A percentile compares a stretch with the other conserved stretches of the same genome.
Evolutionary conservation across 1,140 invertebrate species (phyloP).

Genomic region (Apocrypta bakeri): DNA sequence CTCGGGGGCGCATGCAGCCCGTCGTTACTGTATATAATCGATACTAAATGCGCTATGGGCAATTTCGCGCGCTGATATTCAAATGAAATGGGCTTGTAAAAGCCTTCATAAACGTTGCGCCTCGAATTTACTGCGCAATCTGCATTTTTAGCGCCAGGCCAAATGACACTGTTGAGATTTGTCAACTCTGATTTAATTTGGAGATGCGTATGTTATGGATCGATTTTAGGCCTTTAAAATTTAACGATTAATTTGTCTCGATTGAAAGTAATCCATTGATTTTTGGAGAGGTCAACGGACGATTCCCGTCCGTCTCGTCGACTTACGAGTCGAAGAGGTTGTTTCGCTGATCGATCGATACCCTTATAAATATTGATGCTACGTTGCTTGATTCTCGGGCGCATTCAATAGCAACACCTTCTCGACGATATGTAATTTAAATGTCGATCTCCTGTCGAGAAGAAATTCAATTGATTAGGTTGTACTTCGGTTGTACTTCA

Average conservation of each 20-base stretch:
- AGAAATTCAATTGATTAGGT: neutral
- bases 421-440: constrained; percentile 39
- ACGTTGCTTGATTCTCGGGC: neutral
- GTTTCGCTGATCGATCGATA: neutral
- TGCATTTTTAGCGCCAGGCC: neutral
- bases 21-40: no score
- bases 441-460: neutral
- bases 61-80: constrained; percentile 24
- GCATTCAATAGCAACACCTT: neutral
- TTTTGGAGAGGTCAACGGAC: neutral
- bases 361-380: constrained; percentile 21
- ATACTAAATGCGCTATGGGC: neutral
- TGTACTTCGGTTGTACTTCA: neutral
- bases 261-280: no score
- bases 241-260: no score
- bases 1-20: no score
- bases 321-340: neutral
- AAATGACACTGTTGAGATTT: neutral
- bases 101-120: neutral
- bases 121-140: neutral
- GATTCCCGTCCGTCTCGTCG: neutral
- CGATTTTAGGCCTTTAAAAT: no score
- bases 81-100: constrained; percentile 33
- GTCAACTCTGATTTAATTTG: neutral
- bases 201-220: no score